Evolutionary conservation across 92 coral and sea anemone genomes (phyloP), one percentile per base, ranked within the genome.

Genomic region (Epizoanthus fatuus): DNA sequence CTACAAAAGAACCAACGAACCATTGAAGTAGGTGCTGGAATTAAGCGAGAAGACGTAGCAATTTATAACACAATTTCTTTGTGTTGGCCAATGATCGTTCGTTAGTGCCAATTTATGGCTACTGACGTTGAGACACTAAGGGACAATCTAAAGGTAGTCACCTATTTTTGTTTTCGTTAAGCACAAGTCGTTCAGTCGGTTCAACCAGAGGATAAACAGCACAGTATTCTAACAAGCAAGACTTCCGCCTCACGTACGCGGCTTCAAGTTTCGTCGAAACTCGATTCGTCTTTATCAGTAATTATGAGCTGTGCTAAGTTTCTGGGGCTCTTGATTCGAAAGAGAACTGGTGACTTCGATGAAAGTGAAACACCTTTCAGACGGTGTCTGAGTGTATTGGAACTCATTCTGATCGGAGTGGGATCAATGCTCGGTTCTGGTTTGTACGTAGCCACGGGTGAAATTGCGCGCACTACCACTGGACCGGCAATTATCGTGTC

Each of bases 351-450:
- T 56, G 93, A 90, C 59, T 86, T 92, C 39, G 75, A 86, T 56
- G 89, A 84, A 47, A 90, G 85, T 47, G 98, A 95, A 22, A 90
- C 98, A 3, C 72, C 85, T n/a, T 92, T 95, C 52, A 90, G 89
- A 63, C 98, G 98, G 56, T 95, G 98, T 71, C 60, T 95, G 54
- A 88, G 86, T 7, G 84, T 84, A 5, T 40, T 95, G 72, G 98
- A 95, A 42, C 80, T 95, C 16, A 87, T 86, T 51, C 79, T 95
- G 22, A 88, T 95, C n/a, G 96, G 98, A 11, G 64, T 95, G 59
- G 95, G 98, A 7, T 95, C 98, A 39, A 95, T 95, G 98, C 86
- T 95, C 2, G 98, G 98, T 0, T 92, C 94, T 4, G 98, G 98
- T 47, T 82, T 95, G 84, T 95, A 95, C 64, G 93, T 95, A 15